A percentile compares a stretch with the other conserved stretches of the same genome.
Evolutionary conservation across 1,140 invertebrate species (phyloP).

Genomic region (Zaprionus gabonicus): DNA sequence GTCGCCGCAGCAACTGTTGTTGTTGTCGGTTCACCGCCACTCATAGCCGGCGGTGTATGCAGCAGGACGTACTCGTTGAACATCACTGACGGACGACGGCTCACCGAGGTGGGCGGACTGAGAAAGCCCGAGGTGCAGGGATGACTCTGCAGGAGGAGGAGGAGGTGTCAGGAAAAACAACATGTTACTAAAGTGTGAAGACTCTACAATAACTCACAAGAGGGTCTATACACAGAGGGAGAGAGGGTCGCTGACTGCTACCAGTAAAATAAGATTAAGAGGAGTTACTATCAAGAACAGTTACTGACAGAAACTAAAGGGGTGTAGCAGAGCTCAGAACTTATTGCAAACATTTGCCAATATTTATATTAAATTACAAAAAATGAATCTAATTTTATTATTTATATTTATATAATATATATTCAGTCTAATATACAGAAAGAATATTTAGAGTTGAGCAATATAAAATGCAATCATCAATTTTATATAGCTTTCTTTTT

Average conservation of each 20-base stretch:
- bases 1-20: constrained; percentile 19
- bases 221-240: background rate
- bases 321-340: no score
- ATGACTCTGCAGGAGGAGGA: constrained; percentile 57
- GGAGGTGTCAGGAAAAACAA: background rate
- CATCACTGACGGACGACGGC: constrained; percentile 92
- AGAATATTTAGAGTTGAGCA: background rate
- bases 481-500: background rate
- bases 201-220: background rate
- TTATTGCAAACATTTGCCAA: no score
- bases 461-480: background rate
- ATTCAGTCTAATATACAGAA: background rate
- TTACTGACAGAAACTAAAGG: no score
- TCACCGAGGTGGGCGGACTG: constrained; percentile 87
- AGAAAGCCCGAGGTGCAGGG: constrained; percentile 83
- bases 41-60: constrained; percentile 87
- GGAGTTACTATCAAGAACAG: background rate
- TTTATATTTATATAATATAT: no score
- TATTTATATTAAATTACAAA: no score
- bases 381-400: no score
- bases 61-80: constrained; percentile 93
- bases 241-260: background rate
- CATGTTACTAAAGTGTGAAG: constrained; percentile 3
- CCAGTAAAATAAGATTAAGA: background rate
- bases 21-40: constrained; percentile 46